These are phyloP conservation scores for Emydura subglobosa DNA, from an alignment of 2,113 vertebrate species.

Conservation along the genomic window DNA sequence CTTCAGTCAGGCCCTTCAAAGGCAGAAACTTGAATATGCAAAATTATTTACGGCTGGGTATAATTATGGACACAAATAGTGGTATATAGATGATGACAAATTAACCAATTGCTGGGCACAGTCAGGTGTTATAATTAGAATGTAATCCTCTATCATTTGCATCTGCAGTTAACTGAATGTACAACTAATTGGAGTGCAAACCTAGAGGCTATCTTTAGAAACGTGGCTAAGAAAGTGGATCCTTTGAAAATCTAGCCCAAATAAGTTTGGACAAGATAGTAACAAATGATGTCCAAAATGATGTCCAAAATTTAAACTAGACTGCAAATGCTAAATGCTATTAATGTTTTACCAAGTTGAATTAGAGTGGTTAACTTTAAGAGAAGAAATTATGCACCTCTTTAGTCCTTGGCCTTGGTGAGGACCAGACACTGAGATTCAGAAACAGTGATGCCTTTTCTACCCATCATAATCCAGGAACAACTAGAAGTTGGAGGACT, in stretches of 20 bases:
- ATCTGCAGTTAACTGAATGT: not conserved
- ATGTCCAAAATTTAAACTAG: not conserved
- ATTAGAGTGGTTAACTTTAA: not conserved
- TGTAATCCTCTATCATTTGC: not conserved
- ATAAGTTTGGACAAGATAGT: not conserved
- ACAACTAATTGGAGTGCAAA: not conserved
- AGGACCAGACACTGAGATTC: not conserved
- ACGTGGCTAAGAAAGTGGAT: not conserved
- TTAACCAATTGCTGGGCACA: not conserved
- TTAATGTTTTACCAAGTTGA: not conserved
- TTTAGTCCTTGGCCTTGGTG: not conserved
- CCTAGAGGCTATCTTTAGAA: not conserved
- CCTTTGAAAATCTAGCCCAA: not conserved
- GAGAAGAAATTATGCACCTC: not conserved
- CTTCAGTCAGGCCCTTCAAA: not conserved
- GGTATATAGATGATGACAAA: not conserved
- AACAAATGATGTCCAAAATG: not conserved
- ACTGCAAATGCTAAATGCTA: not conserved
- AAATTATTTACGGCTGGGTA: not conserved
- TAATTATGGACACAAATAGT: not conserved
- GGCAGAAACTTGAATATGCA: not conserved
- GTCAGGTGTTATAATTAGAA: not conserved
- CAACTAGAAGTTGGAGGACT: not conserved
- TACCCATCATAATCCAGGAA: constrained; percentile 18
- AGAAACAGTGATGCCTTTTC: not conserved